A percentile compares a stretch with the other conserved stretches of the same genome.
Conservation (phyloP, 37 sponge, comb jelly and placozoan genomes). For the Spongilla lacustris region DNA sequence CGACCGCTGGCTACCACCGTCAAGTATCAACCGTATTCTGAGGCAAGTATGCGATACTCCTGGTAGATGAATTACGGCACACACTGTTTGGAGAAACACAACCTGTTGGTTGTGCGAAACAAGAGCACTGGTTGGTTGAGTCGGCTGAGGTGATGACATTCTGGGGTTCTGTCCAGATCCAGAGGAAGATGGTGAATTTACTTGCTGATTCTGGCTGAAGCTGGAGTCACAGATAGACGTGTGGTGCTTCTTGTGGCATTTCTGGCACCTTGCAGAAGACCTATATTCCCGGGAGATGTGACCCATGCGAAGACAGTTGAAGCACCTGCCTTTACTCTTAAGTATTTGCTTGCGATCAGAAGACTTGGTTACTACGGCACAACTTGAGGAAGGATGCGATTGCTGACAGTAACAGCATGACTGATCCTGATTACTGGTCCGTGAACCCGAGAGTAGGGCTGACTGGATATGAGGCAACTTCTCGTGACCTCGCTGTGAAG, state of each 20-base stretch:
- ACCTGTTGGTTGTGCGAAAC: background rate
- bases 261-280: slow-evolving; percentile 8
- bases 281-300: slow-evolving; percentile 39
- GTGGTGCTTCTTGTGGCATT: slow-evolving; percentile 47
- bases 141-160: background rate
- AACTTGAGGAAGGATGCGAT: slow-evolving; percentile 14
- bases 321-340: slow-evolving; percentile 39
- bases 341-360: slow-evolving; percentile 26
- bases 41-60: background rate
- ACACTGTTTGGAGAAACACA: background rate
- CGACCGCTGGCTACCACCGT: background rate
- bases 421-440: background rate
- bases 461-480: background rate
- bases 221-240: slow-evolving; percentile 22
- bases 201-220: background rate
- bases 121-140: background rate
- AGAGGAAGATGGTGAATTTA: background rate
- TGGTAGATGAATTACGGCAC: background rate
- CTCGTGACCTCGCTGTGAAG: slow-evolving; percentile 4
- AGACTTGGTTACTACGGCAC: slow-evolving; percentile 3
- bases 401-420: slow-evolving; percentile 46
- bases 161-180: background rate
- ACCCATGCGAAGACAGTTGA: slow-evolving; percentile 33
- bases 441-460: slow-evolving; percentile 11
- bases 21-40: background rate